Base-by-base conservation (phyloP, 1,140 invertebrate genomes). In the Apis mellifera region DNA sequence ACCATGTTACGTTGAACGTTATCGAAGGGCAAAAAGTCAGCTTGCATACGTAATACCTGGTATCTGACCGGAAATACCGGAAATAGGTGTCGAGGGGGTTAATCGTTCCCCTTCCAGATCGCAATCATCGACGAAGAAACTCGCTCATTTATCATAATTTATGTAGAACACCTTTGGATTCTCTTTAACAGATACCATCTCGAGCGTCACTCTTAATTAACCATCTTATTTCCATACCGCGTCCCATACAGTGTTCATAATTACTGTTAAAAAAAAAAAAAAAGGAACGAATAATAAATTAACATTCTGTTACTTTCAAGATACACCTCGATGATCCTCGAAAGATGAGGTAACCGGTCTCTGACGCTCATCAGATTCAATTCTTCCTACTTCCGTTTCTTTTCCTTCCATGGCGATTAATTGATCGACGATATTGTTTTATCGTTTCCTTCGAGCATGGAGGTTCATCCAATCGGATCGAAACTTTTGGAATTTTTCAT, bases 121-220 rank as follows among this genome's bases (percentile, higher is more conserved):
- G 75, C 75, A 42, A 54, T 68, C 52, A 26, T 23, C n/a, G 11
- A 59, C 21, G 3, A 57, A 68, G 17, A 19, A 68, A n/a, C 21
- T 55, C 19, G 21, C 21, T 74, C 72, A 74, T 74, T 74, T 69
- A 78, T 78, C 76, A 55, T 69, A 55, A 59, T 69, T 78, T 50
- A 50, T 19, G 21, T 13, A 17, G 21, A 69, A n/a, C 60, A 52
- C 21, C 52, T 48, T 32, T 5, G 32, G 42, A 42, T 76, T 65
- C 62, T 42, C 26, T n/a, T 65, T 21, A 2, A 17, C 9, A 50
- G 60, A 74, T 80, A 65, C 8, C 26, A 80, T 80, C 78, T 52
- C 26, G 60, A 26, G 57, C 70, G 70, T 72, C 55, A 62, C 52
- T 62, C 54, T 74, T 59, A 65, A 80, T 80, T 65, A 73, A 79